Conservation (phyloP, 2,113 vertebrate species). For the Psittacara wagleri region DNA sequence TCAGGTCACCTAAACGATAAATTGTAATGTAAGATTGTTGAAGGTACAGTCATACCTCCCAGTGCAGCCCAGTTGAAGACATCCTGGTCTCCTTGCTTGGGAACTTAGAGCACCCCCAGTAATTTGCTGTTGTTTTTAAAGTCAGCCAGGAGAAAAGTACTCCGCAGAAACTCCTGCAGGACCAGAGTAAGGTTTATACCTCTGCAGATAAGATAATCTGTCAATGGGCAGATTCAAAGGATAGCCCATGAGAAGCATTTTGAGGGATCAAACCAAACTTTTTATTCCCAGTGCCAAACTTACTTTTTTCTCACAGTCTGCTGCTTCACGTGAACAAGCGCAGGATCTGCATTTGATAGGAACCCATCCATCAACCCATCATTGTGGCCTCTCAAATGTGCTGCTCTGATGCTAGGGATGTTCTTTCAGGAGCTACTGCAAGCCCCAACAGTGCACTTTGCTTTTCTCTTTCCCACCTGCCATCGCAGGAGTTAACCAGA, state of each 20-base stretch:
- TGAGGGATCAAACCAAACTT: neutral
- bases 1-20: neutral
- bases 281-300: neutral
- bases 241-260: neutral
- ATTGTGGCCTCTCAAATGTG: rapidly evolving
- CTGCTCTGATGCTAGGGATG: neutral
- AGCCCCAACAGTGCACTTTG: rapidly evolving
- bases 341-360: neutral
- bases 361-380: neutral
- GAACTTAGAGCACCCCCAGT: neutral
- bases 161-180: neutral
- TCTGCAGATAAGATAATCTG: neutral
- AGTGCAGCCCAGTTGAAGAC: neutral
- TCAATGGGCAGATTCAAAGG: neutral
- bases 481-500: neutral
- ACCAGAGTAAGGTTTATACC: neutral
- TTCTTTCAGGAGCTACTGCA: neutral
- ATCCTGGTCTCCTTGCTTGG: neutral
- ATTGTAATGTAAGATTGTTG: neutral
- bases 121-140: neutral
- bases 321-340: rapidly evolving
- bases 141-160: neutral
- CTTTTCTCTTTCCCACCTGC: neutral
- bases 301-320: neutral
- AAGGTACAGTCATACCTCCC: neutral